Conservation (phyloP, 1,140 invertebrate species). For the Dendrolimus kikuchii region DNA sequence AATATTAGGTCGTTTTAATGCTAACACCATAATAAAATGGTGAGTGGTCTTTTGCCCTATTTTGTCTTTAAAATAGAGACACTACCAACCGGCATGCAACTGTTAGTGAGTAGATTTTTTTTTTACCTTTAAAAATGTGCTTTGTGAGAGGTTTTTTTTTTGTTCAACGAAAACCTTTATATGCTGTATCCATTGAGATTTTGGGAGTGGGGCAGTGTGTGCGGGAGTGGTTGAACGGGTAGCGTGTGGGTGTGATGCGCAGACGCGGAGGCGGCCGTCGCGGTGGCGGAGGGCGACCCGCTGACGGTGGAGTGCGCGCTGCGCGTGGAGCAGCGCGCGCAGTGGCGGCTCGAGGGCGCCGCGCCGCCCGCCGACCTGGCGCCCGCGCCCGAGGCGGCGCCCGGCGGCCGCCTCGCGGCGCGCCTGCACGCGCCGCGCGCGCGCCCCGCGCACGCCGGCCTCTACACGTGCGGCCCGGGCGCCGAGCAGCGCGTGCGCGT, state of each 20-base stretch:
- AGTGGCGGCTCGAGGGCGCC: conserved; percentile 14
- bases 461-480: conserved; percentile 45
- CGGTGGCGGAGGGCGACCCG: conserved; percentile 17
- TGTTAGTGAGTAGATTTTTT: too few relatives aligned
- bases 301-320: conserved; percentile 20
- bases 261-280: conserved; percentile 9
- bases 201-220: neutral
- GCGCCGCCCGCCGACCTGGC: conserved; percentile 9
- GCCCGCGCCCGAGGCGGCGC: conserved; percentile 5
- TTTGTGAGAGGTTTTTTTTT: too few relatives aligned
- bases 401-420: conserved; percentile 9
- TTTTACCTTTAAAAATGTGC: too few relatives aligned
- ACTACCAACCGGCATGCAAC: too few relatives aligned
- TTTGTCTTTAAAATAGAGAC: too few relatives aligned
- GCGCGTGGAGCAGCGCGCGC: conserved; percentile 23
- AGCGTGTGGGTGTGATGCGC: conserved; percentile 4
- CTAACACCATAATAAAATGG: too few relatives aligned
- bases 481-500: conserved; percentile 77
- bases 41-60: too few relatives aligned
- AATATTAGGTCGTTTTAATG: too few relatives aligned
- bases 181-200: neutral
- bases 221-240: neutral
- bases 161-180: neutral
- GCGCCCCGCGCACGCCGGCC: conserved; percentile 13
- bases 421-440: conserved; percentile 14